phyloP scores from a whole-genome alignment of 2,797 vertebrate species.

The Anabacerthia variegaticeps region DNA sequence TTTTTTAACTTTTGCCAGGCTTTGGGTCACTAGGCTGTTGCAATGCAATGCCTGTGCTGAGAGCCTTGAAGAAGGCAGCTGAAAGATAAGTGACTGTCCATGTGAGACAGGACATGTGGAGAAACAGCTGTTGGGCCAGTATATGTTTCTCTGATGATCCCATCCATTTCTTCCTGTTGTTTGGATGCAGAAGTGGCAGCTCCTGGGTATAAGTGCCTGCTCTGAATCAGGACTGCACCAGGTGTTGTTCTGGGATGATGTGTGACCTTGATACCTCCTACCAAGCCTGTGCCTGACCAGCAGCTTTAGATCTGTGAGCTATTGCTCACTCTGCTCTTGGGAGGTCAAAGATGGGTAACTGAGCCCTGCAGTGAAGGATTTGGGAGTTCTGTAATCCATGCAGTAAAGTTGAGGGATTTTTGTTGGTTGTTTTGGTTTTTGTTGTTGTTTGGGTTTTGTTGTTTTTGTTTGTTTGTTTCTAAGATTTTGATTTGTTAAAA shows the following conservation, averaged over 20 bases:
- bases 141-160: neutral
- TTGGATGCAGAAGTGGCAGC: neutral
- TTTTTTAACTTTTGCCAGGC: neutral
- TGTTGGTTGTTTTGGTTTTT: neutral
- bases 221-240: constrained; percentile 15
- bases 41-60: neutral
- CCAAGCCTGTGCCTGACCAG: neutral
- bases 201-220: neutral
- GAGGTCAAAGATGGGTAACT: neutral
- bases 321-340: neutral
- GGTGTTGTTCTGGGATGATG: constrained; percentile 18
- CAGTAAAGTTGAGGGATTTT: fast-evolving
- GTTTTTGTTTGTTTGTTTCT: neutral
- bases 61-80: neutral
- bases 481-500: neutral
- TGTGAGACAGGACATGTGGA: neutral
- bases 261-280: neutral
- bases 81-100: neutral
- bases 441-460: neutral
- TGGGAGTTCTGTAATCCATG: neutral
- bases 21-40: neutral
- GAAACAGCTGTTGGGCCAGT: constrained; percentile 34
- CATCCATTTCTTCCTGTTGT: neutral
- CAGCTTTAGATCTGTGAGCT: neutral
- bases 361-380: neutral